Percentiles rank a stretch among this genome's conserved stretches.
Evolutionary conservation across 2,113 vertebrate species (phyloP).

Genomic region (Equus quagga): DNA sequence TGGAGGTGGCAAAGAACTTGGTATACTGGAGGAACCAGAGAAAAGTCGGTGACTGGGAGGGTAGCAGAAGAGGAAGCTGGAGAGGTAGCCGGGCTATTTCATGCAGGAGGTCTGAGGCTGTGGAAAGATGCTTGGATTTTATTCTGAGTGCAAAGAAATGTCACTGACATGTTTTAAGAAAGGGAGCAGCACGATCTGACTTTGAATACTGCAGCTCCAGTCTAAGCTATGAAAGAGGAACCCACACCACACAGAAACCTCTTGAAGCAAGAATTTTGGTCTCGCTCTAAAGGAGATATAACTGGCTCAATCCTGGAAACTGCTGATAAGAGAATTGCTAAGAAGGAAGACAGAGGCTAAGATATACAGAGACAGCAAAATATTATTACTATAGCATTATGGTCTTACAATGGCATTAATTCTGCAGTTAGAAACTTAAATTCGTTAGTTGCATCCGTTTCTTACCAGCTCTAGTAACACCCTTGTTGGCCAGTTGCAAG

Average conservation of each 20-base stretch:
- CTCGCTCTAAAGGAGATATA: neutral
- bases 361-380: neutral
- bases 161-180: neutral
- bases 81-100: neutral
- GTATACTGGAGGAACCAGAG: neutral
- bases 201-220: neutral
- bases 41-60: neutral
- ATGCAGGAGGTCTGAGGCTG: neutral
- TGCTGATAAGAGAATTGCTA: neutral
- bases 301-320: neutral
- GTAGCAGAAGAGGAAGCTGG: neutral
- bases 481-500: constrained; percentile 87
- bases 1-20: neutral
- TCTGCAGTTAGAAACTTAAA: neutral
- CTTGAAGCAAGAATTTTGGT: neutral
- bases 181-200: neutral
- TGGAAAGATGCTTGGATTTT: neutral
- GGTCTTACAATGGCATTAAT: neutral
- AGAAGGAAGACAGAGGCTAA: neutral
- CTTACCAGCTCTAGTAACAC: constrained; percentile 89
- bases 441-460: rapidly evolving
- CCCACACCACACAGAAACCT: neutral
- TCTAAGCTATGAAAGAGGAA: constrained; percentile 1
- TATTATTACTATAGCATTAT: no score
- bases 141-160: neutral